phyloP scores from a whole-genome alignment of 2,888 invertebrate genomes.

The Aleiodes alternator region DNA sequence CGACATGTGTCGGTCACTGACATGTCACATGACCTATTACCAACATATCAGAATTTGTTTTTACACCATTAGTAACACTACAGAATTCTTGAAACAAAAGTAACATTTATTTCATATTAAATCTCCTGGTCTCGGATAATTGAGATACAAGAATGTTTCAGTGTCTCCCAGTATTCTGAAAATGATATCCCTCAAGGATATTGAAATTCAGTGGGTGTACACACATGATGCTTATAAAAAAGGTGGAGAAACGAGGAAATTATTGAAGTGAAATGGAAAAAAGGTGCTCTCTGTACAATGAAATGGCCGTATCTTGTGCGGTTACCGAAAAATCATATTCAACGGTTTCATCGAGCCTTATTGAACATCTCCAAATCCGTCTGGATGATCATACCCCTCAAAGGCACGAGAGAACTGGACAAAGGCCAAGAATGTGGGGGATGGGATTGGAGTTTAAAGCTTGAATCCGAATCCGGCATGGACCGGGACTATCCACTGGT shows the following conservation, averaged over 20 bases:
- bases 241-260: conserved; percentile 44
- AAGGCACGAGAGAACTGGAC: conserved; percentile 46
- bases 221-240: conserved; percentile 44
- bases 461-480: conserved; percentile 12
- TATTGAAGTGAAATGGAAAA: conserved; percentile 33
- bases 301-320: conserved; percentile 41
- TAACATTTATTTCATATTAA: neutral
- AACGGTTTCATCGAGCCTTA: conserved; percentile 54
- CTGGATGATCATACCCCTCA: conserved; percentile 50
- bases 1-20: too few relatives aligned
- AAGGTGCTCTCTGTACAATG: neutral
- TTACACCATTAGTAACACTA: too few relatives aligned
- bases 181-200: conserved; percentile 44
- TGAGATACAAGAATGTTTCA: too few relatives aligned
- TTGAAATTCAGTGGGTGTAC: conserved; percentile 42
- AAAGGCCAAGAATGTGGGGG: conserved; percentile 7
- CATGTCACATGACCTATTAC: too few relatives aligned
- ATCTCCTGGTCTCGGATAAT: neutral
- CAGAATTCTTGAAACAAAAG: too few relatives aligned
- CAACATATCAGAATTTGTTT: too few relatives aligned
- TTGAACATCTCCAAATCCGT: conserved; percentile 56
- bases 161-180: neutral
- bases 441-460: conserved; percentile 12
- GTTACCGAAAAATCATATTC: conserved; percentile 50
- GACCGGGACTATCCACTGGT: conserved; percentile 18